Conservation (phyloP, 1,140 invertebrate genomes). For the Acromyrmex charruanus region DNA sequence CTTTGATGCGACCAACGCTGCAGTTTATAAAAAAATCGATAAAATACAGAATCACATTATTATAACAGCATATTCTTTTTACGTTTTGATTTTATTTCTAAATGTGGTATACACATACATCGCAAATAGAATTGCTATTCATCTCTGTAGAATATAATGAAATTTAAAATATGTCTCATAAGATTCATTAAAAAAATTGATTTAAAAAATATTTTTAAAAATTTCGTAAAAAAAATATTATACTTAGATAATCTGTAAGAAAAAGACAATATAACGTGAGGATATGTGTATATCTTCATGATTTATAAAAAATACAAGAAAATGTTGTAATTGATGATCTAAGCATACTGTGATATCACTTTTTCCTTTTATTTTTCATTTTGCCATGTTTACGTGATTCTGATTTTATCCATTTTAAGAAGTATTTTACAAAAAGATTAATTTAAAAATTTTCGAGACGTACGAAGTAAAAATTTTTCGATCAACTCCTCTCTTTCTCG, state of each 20-base stretch:
- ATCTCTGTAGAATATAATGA: neutral
- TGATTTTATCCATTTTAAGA: conserved; percentile 30
- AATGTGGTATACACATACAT: neutral
- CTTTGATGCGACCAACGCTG: neutral
- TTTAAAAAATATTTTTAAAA: neutral
- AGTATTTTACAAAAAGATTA: conserved; percentile 65
- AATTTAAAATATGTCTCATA: conserved; percentile 1
- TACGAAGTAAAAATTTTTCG: conserved; percentile 67
- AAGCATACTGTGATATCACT: neutral
- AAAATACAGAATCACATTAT: conserved; percentile 51
- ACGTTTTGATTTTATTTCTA: neutral
- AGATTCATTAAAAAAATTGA: neutral
- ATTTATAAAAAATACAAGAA: conserved; percentile 11
- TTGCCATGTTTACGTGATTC: neutral
- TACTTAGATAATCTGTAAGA: too few relatives aligned
- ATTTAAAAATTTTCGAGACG: conserved; percentile 61
- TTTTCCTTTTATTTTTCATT: neutral
- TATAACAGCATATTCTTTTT: neutral
- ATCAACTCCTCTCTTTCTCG: conserved; percentile 31
- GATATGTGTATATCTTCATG: neutral
- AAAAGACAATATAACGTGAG: too few relatives aligned
- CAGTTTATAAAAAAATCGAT: conserved; percentile 26
- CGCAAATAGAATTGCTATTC: neutral
- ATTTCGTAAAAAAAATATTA: too few relatives aligned
- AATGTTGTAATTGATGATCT: conserved; percentile 7